Evolutionary conservation across 2,797 vertebrate genomes (phyloP).

Genomic region (Ceryle rudis): DNA sequence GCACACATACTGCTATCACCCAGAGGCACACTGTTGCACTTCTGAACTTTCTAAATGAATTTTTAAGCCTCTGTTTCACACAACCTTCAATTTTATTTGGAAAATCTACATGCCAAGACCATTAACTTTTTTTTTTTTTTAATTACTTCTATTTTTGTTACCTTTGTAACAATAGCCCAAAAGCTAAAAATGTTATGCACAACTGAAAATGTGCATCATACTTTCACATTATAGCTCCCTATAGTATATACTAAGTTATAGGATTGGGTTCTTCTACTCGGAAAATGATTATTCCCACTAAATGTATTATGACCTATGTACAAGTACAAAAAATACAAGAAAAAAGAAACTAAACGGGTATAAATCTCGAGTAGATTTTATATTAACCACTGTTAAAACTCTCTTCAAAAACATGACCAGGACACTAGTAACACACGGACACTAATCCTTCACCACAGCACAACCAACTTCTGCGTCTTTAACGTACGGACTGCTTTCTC

Average conservation of each 20-base stretch:
- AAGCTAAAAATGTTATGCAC: not conserved
- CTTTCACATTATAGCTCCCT: not conserved
- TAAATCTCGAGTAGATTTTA: not conserved
- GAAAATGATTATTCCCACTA: not conserved
- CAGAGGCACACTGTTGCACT: not conserved
- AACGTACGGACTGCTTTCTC: not conserved
- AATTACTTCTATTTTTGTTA: not conserved
- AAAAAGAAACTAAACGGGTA: not conserved
- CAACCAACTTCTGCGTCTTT: not conserved
- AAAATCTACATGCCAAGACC: not conserved
- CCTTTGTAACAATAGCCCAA: not conserved
- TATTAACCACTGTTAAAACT: not conserved
- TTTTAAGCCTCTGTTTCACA: not conserved
- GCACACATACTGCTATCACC: not conserved
- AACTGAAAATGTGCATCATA: not conserved
- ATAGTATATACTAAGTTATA: not conserved
- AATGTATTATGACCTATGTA: not conserved
- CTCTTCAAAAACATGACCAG: not conserved
- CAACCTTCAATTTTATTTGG: not conserved
- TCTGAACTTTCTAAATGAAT: not conserved
- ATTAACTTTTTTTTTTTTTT: not conserved
- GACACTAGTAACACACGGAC: not conserved
- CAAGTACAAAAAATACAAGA: not conserved
- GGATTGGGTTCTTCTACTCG: not conserved
- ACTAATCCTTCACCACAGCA: not conserved